Conservation (phyloP, 2,797 vertebrate genomes). For the Phrynocephalus forsythii region DNA sequence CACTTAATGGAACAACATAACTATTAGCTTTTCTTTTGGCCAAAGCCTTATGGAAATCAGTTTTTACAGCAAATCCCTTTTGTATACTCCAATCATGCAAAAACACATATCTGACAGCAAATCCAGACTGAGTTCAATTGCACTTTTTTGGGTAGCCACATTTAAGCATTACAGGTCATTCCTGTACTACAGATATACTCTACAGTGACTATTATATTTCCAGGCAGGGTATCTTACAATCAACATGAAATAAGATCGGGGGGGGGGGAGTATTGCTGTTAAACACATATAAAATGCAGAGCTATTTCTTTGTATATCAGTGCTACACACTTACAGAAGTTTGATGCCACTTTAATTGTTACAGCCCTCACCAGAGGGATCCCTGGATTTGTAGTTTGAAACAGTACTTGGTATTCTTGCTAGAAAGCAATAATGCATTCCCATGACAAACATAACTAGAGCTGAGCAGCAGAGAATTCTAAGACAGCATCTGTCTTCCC, state of each 20-base stretch:
- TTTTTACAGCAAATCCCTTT: conserved; percentile 10
- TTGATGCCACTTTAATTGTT: no score
- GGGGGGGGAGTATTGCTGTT: not conserved
- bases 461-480: no score
- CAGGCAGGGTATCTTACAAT: not conserved
- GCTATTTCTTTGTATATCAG: no score
- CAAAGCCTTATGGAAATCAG: conserved; percentile 8
- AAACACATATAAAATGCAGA: not conserved
- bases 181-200: not conserved
- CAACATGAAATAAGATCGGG: not conserved
- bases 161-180: not conserved
- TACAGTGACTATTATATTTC: not conserved
- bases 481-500: no score
- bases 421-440: no score
- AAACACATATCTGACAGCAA: not conserved
- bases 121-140: not conserved
- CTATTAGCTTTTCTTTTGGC: conserved; percentile 11
- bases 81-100: not conserved
- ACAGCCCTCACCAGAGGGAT: no score
- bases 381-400: no score
- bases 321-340: no score
- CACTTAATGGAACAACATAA: conserved; percentile 21
- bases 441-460: no score
- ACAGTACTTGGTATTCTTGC: no score
- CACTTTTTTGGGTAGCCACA: not conserved